Evolutionary conservation across 1,140 invertebrate species (phyloP), one percentile per base, ranked within the genome.

Genomic region (Oreohelix idahoensis): DNA sequence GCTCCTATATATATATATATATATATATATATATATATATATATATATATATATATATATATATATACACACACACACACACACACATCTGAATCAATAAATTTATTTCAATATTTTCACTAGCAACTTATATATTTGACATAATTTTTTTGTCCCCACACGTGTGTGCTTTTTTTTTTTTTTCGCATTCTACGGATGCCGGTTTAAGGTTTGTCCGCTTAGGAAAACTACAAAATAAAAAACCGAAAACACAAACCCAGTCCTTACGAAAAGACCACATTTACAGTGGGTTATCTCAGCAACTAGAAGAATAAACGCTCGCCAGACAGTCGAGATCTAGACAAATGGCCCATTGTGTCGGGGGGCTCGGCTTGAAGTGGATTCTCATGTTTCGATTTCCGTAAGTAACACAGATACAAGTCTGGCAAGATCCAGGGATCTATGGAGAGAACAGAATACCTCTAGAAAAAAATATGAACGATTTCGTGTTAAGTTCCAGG

Each of bases 311-410:
- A 20, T 58, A n/a, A n/a, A n/a, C 15, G 53, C 20, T n/a, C 53
- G 53, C 53, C 23, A 58, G 23, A 58, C 53, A 58, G 53, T 11
- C 53, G 8, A 58, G 53, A 58, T 66, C 29, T 35, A 29, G 63
- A 66, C 63, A 66, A 66, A 66, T 66, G 29, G 63, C 29, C 63
- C 29, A 66, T 66, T 66, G 63, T 66, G 29, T 66, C 29, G n/a
- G 63, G 29, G 29, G 29, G n/a, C 29, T 32, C 63, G 5, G n/a
- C 29, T 32, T 4, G n/a, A 32, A 66, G 63, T 66, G 63, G 5
- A 11, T 29, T 66, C 63, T 32, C 63, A 35, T 66, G 63, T 32
- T 66, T 29, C n/a, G 1, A 66, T 66, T n/a, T 66, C 29, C 29
- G 29, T 32, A 32, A 13, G 53, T 58, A 66, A 66, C 29, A 23